Evolutionary conservation across 2,888 invertebrate genomes (phyloP).

Genomic region (Catocala fraxini): DNA sequence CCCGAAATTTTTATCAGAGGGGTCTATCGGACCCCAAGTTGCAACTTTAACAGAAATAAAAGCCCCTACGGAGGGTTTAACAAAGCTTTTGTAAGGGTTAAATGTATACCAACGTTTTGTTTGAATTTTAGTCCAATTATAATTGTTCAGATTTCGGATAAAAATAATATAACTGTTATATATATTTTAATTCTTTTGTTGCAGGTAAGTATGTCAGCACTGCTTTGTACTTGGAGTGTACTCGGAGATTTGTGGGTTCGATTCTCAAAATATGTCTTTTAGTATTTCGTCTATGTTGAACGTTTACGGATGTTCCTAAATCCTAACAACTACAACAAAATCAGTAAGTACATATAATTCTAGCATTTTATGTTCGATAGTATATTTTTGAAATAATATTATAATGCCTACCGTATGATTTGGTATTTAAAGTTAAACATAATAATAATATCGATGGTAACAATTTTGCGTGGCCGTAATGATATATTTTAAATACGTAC

Average conservation of each 20-base stretch:
- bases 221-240: background rate
- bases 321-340: background rate
- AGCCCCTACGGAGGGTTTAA: conserved; percentile 28
- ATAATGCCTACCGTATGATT: too few relatives aligned
- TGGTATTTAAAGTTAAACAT: too few relatives aligned
- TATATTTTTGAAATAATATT: too few relatives aligned
- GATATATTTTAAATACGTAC: too few relatives aligned
- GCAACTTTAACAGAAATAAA: conserved; percentile 33
- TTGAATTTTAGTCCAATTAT: conserved; percentile 46
- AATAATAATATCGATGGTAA: too few relatives aligned
- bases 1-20: conserved; percentile 37
- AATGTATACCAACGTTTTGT: conserved; percentile 51
- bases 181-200: conserved; percentile 45
- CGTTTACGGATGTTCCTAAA: background rate
- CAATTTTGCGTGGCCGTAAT: too few relatives aligned
- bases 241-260: background rate
- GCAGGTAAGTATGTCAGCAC: conserved; percentile 66
- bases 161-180: conserved; percentile 33
- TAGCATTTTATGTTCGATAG: too few relatives aligned
- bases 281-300: background rate
- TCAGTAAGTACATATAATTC: background rate
- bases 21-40: conserved; percentile 31
- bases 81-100: conserved; percentile 51
- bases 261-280: background rate
- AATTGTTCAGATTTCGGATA: conserved; percentile 14